A percentile compares a stretch with the other conserved stretches of the same genome.
Evolutionary conservation across 64 coral and sea anemone genomes (phyloP).

Genomic region (Stylophora pistillata): DNA sequence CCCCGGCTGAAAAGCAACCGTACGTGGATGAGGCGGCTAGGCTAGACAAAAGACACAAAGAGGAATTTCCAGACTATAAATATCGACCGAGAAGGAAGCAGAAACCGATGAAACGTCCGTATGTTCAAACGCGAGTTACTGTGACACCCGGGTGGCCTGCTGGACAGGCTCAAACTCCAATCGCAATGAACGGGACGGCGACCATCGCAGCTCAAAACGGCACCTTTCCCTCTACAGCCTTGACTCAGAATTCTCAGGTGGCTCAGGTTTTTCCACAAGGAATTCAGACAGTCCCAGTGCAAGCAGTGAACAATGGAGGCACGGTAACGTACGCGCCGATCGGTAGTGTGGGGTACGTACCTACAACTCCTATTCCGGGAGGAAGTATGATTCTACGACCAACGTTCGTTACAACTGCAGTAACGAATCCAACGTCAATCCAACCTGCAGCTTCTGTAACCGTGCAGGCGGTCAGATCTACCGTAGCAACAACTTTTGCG

Average conservation of each 20-base stretch:
- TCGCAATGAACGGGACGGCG: constrained; percentile 82
- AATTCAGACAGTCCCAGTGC: constrained; percentile 66
- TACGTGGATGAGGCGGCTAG: constrained; percentile 99
- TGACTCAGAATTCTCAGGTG: constrained; percentile 74
- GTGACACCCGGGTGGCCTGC: constrained; percentile 71
- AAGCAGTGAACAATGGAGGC: constrained; percentile 54
- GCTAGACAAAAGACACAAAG: constrained; percentile 97
- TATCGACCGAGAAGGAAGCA: constrained; percentile 92
- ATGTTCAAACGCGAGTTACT: constrained; percentile 82
- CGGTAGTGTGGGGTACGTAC: constrained; percentile 78
- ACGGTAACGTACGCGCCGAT: constrained; percentile 78
- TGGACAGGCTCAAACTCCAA: constrained; percentile 69
- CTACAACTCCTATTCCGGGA: constrained; percentile 78
- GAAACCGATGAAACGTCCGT: constrained; percentile 90
- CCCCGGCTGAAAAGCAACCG: constrained; percentile 95
- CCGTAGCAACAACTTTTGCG: constrained; percentile 72
- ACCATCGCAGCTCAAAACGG: constrained; percentile 73
- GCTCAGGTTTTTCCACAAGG: constrained; percentile 79
- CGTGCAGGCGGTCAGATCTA: constrained; percentile 79
- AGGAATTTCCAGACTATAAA: constrained; percentile 95
- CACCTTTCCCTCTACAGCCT: constrained; percentile 61
- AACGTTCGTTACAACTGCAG: constrained; percentile 84
- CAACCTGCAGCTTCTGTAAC: constrained; percentile 54
- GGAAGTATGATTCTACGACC: constrained; percentile 95
- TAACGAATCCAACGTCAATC: constrained; percentile 59